Conservation (phyloP, 2,113 vertebrate genomes). For the Heteronetta atricapilla region DNA sequence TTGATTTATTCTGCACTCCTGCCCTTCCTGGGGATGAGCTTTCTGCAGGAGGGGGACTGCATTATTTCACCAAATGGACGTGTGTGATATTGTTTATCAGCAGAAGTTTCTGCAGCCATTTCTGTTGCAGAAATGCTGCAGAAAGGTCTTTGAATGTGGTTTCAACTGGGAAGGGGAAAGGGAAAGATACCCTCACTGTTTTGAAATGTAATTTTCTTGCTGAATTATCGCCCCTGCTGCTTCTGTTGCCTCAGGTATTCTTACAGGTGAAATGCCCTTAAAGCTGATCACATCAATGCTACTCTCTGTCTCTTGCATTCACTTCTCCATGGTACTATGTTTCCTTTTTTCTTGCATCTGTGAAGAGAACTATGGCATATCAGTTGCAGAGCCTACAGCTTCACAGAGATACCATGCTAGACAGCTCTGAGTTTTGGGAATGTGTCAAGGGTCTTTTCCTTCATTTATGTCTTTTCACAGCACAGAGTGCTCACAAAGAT, state of each 20-base stretch:
- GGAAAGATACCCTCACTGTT: constrained; percentile 19
- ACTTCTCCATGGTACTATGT: background rate
- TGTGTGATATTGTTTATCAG: background rate
- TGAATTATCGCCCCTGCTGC: constrained; percentile 60
- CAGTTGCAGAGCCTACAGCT: background rate
- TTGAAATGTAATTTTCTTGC: constrained; percentile 51
- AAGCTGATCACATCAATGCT: constrained; percentile 48
- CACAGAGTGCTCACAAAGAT: background rate
- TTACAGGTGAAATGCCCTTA: constrained; percentile 52
- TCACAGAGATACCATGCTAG: background rate
- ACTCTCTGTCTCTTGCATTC: background rate
- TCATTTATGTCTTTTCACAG: background rate
- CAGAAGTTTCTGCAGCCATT: background rate
- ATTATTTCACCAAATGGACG: background rate
- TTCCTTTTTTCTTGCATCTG: background rate
- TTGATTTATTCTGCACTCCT: background rate
- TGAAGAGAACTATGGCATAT: background rate
- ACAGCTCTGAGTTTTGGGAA: background rate
- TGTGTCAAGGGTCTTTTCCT: background rate
- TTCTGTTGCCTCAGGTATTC: constrained; percentile 55
- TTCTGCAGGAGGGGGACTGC: background rate
- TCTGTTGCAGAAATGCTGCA: background rate
- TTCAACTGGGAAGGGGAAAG: background rate
- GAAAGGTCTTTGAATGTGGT: background rate
- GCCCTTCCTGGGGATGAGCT: background rate